phyloP scores from a whole-genome alignment of 2,888 invertebrate species.

The Dryadula phaetusa region DNA sequence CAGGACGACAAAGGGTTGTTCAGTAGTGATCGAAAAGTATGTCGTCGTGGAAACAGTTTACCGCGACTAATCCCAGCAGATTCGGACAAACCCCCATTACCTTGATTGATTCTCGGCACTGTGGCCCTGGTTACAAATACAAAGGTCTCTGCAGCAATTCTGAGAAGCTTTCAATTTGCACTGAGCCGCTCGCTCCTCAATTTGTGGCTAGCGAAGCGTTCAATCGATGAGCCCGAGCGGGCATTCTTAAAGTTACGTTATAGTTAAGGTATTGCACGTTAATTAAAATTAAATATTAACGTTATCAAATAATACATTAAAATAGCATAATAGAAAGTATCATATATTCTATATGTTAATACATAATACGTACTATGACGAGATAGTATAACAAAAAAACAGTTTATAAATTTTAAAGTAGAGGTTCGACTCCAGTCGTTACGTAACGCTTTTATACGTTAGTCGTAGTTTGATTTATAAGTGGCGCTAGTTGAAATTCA shows the following conservation, averaged over 20 bases:
- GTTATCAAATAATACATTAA: neutral
- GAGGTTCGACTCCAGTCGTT: too few relatives aligned
- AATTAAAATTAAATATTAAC: neutral
- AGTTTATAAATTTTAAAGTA: too few relatives aligned
- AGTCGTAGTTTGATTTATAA: too few relatives aligned
- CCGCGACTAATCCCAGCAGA: constrained; percentile 73
- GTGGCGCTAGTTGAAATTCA: too few relatives aligned
- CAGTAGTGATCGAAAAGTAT: constrained; percentile 61
- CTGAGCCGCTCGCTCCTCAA: constrained; percentile 69
- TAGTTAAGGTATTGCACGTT: constrained; percentile 10
- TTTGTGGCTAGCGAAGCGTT: constrained; percentile 64
- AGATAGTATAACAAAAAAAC: neutral
- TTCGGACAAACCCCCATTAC: constrained; percentile 77
- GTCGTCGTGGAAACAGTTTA: constrained; percentile 57
- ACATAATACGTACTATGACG: neutral
- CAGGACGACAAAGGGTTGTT: constrained; percentile 61
- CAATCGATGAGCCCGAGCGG: constrained; percentile 48
- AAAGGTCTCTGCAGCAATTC: constrained; percentile 77
- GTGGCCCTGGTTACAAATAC: constrained; percentile 73
- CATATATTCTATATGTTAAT: neutral
- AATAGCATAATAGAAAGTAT: neutral
- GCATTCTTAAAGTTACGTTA: constrained; percentile 35
- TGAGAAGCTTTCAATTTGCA: constrained; percentile 78
- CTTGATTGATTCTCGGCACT: constrained; percentile 77
- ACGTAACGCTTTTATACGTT: too few relatives aligned